Base-by-base conservation (phyloP, 2,797 vertebrate species). In the Staurois parvus region DNA sequence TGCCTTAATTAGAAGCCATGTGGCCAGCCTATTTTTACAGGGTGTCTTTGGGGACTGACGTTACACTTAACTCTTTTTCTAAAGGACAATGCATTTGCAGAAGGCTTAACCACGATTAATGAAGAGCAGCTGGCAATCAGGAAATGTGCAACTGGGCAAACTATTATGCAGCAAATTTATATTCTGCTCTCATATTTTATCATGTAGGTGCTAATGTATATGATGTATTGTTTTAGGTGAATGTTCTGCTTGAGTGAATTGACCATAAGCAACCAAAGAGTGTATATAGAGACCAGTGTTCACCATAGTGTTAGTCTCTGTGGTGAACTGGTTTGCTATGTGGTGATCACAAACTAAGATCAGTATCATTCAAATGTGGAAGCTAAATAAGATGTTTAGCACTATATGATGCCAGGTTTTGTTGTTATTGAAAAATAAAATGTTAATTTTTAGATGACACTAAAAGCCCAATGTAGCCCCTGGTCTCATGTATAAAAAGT, bases 1-100 rank as follows among this genome's bases (percentile, higher is more conserved):
- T 42, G 56, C 26, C 29, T 82, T 73, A 82, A 82, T 42, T 62
- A 37, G 68, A 19, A 82, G 80, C 70, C 69, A 82, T 74, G 80
- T 64, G 70, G 48, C 17, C 68, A 72, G 42, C 29, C 70, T 82
- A 67, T 45, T 64, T 73, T 40, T 72, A 52, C 67, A 6, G 21
- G 19, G 26, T 8, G 45, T 37, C 48, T 83, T 30, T 45, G 56
- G 81, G 34, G 30, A 72, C 8, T 9, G 3, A 72, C 37, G 32
- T 30, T 75, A 30, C 59, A 37, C 66, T 74, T 74, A 21, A 52
- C 21, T 67, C 29, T 66, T 32, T 69, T 79, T 40, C 17, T 48
- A 79, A 48, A 29, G 29, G 42, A 81, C 69, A 81, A 72, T 72
- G 52, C 48, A 45, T 21, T 45, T 79, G 40, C 26, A 68, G 42